Percentiles rank a stretch among this genome's conserved stretches.
Evolutionary conservation across 2,888 invertebrate species (phyloP).

Genomic region (Drosophila antonietae): DNA sequence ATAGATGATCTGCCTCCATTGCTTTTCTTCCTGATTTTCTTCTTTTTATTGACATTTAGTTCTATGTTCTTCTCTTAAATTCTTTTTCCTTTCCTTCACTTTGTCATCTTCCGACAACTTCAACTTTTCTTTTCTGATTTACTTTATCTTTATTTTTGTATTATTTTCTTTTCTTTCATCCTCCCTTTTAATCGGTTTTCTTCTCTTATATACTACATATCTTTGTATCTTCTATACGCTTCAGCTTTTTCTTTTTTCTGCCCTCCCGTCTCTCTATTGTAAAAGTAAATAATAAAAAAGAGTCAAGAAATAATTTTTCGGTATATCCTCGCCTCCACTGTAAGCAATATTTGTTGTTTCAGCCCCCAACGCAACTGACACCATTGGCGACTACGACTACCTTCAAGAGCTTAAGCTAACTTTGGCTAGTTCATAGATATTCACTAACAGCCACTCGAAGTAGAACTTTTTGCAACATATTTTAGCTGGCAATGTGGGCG

Average conservation of each 20-base stretch:
- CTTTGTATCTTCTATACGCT: too few relatives aligned
- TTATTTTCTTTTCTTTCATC: too few relatives aligned
- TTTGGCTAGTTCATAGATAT: conserved; percentile 44
- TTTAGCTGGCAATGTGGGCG: conserved; percentile 37
- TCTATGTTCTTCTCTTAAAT: too few relatives aligned
- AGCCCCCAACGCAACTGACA: conserved; percentile 20
- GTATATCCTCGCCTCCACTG: neutral
- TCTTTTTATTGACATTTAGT: neutral
- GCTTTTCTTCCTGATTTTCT: neutral
- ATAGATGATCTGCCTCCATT: too few relatives aligned
- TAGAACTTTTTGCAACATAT: conserved; percentile 59
- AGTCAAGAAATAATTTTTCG: neutral
- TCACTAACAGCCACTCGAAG: conserved; percentile 58
- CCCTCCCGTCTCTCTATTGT: neutral
- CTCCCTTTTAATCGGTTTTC: too few relatives aligned
- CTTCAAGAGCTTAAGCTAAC: conserved; percentile 39
- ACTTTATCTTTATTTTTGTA: too few relatives aligned
- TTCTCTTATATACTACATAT: too few relatives aligned
- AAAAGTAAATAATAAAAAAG: neutral
- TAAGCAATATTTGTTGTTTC: conserved; percentile 3
- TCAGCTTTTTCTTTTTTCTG: fast-evolving
- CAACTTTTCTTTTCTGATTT: neutral
- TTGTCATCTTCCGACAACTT: too few relatives aligned
- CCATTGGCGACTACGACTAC: conserved; percentile 13
- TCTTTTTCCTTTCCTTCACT: neutral